Percentiles rank a stretch among this genome's conserved stretches.
Conservation (phyloP, 2,113 vertebrate species). For the Desmodus rotundus region DNA sequence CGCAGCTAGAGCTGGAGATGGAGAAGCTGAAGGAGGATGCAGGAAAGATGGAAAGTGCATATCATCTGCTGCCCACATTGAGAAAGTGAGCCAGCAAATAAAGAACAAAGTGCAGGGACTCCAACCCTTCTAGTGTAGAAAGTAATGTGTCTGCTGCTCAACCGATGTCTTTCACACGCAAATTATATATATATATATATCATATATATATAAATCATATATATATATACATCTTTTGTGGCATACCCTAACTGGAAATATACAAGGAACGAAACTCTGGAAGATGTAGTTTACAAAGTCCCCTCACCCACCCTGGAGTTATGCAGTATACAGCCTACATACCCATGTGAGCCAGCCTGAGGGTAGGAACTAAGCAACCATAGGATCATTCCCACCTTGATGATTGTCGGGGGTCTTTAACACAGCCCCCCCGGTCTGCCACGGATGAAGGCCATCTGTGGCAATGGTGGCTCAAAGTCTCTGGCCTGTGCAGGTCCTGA, state of each 20-base stretch:
- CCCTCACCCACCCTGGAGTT: neutral
- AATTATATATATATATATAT: too few species aligned
- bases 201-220: too few species aligned
- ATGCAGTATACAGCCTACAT: neutral
- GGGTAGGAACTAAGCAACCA: too few species aligned
- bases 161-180: neutral
- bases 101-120: neutral
- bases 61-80: fast-evolving
- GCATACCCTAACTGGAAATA: neutral
- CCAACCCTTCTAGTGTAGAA: neutral
- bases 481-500: too few species aligned
- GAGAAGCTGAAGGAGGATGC: neutral
- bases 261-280: neutral
- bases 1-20: neutral
- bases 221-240: neutral
- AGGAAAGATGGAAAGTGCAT: neutral
- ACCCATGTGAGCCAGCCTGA: fast-evolving
- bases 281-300: neutral
- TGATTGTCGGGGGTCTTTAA: too few species aligned
- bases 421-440: too few species aligned
- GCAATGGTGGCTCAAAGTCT: too few species aligned
- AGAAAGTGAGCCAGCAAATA: neutral
- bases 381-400: neutral
- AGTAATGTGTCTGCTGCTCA: too few species aligned
- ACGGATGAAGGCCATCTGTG: too few species aligned